Evolutionary conservation across 2,113 vertebrate genomes (phyloP).

Genomic region (Xiphophorus maculatus): DNA sequence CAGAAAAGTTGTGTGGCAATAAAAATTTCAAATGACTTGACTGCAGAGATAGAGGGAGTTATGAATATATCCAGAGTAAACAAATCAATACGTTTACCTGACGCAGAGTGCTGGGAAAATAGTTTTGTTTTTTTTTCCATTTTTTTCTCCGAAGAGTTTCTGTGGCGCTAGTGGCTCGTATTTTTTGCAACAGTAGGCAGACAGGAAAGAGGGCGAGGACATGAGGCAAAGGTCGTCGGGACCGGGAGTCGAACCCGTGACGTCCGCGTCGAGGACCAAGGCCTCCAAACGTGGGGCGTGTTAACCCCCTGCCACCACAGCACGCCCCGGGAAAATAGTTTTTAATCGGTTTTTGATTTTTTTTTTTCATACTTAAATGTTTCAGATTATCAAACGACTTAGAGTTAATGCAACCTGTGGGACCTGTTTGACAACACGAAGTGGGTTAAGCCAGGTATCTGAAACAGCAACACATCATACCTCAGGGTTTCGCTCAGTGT

Average conservation of each 20-base stretch:
- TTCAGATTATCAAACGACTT: neutral
- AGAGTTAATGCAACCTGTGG: neutral
- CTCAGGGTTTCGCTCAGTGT: no score
- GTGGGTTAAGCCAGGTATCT: no score
- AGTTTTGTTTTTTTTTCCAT: neutral
- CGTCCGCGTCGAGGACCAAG: no score
- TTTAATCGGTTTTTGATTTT: neutral
- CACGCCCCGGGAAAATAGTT: neutral
- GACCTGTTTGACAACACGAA: neutral
- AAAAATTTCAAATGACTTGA: neutral
- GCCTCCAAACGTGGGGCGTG: no score
- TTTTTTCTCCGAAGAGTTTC: no score
- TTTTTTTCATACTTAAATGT: neutral
- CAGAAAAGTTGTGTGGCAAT: no score
- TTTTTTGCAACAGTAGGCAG: no score
- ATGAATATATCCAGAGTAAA: constrained; percentile 50
- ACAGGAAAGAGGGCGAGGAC: no score
- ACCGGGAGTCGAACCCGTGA: no score
- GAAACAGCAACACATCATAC: neutral
- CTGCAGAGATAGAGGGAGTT: constrained; percentile 48
- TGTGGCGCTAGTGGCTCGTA: no score
- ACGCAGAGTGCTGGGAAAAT: neutral
- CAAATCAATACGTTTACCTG: constrained; percentile 41
- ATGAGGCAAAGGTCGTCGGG: no score
- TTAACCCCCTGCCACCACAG: no score